A percentile compares a stretch with the other conserved stretches of the same genome.
phyloP scores from a whole-genome alignment of 2,888 invertebrate species.

The Eristalis arbustorum region DNA sequence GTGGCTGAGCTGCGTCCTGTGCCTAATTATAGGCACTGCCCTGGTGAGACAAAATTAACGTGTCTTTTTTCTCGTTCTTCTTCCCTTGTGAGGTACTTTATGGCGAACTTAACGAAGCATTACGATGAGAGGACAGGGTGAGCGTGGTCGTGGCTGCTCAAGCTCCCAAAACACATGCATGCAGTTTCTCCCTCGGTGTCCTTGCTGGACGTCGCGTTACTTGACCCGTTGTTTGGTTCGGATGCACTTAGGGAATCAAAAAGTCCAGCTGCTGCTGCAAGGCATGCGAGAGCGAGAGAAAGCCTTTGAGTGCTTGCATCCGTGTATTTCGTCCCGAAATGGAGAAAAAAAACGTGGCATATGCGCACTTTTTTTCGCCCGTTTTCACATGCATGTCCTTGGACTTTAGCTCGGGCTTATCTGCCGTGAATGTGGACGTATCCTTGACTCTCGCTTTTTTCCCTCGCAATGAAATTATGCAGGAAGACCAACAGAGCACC shows the following conservation, averaged over 20 bases:
- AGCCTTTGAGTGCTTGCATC: background rate
- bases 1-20: constrained; percentile 1
- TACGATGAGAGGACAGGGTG: constrained; percentile 28
- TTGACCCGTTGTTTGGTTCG: constrained; percentile 37
- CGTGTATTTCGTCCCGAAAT: constrained; percentile 3
- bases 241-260: constrained; percentile 66
- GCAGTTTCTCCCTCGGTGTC: background rate
- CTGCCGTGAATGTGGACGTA: constrained; percentile 4
- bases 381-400: constrained; percentile 41
- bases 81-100: constrained; percentile 23
- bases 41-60: constrained; percentile 56
- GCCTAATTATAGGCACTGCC: constrained; percentile 65
- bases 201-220: constrained; percentile 14
- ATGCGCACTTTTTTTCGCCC: constrained; percentile 40
- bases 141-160: background rate
- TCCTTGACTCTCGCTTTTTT: constrained; percentile 42
- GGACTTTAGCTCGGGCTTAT: constrained; percentile 59
- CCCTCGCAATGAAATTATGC: constrained; percentile 41
- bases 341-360: constrained; percentile 31
- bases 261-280: constrained; percentile 52
- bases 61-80: constrained; percentile 22
- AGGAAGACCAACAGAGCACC: constrained; percentile 9
- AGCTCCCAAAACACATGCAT: constrained; percentile 12
- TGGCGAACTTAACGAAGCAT: constrained; percentile 61
- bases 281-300: background rate